Conservation (phyloP, 2,797 vertebrate genomes). For the Sebastes trivittatus region DNA sequence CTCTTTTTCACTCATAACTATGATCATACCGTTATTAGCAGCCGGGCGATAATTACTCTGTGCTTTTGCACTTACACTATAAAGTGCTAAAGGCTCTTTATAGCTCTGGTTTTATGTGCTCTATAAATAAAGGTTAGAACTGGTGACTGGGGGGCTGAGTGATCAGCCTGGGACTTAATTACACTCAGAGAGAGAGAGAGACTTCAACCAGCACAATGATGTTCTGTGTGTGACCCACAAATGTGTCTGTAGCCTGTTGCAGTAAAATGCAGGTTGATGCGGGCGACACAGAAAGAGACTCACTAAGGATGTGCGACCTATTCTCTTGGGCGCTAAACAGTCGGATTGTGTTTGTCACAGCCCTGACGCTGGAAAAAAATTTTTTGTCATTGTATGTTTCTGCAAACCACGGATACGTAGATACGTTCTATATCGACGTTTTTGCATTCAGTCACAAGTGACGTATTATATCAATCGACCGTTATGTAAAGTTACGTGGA, state of each 20-base stretch:
- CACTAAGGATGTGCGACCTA: not conserved
- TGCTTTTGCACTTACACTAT: not conserved
- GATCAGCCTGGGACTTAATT: not conserved
- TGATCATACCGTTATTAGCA: not conserved
- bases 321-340: not conserved
- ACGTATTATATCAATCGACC: not conserved
- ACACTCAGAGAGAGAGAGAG: not conserved
- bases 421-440: not conserved
- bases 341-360: not conserved
- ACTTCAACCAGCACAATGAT: not conserved
- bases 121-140: not conserved
- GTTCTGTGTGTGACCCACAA: not conserved
- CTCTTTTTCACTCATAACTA: not conserved
- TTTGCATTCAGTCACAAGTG: not conserved
- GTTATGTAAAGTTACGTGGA: not conserved
- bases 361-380: no score
- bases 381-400: not conserved
- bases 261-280: not conserved
- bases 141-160: not conserved
- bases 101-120: not conserved
- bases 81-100: slow-evolving; percentile 1
- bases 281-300: not conserved
- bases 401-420: not conserved
- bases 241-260: not conserved
- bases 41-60: not conserved